Percentiles rank a stretch among this genome's conserved stretches.
Conservation (phyloP, 1,140 invertebrate species). For the Scaptodrosophila lebanonensis region DNA sequence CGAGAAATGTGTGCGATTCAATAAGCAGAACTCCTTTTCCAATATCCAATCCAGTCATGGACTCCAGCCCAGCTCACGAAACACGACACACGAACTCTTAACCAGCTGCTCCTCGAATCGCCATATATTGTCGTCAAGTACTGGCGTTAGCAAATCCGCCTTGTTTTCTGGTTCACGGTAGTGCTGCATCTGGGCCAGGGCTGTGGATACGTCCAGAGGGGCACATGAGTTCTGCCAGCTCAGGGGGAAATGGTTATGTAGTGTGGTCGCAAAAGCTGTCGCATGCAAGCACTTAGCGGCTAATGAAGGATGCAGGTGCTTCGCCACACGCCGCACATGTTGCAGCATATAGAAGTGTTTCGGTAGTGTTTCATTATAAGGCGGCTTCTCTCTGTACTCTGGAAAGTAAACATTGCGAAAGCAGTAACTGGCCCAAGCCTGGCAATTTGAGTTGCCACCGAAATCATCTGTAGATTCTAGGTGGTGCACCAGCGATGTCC, state of each 20-base stretch:
- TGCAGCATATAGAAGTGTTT: slow-evolving; percentile 93
- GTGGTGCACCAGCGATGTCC: slow-evolving; percentile 20
- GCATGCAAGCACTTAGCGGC: slow-evolving; percentile 96
- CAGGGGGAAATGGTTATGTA: slow-evolving; percentile 94
- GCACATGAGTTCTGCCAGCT: slow-evolving; percentile 88
- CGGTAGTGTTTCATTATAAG: slow-evolving; percentile 86
- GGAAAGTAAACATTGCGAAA: slow-evolving; percentile 95
- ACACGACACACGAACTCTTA: not conserved
- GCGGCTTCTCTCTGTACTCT: slow-evolving; percentile 87
- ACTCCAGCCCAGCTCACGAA: slow-evolving; percentile 24
- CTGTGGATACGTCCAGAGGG: slow-evolving; percentile 85
- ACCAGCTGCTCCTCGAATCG: slow-evolving; percentile 43
- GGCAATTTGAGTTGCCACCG: not conserved
- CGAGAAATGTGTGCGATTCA: too few relatives aligned
- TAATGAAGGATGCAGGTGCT: slow-evolving; percentile 90
- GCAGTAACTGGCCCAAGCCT: slow-evolving; percentile 84
- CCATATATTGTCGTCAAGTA: slow-evolving; percentile 40
- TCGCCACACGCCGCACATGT: slow-evolving; percentile 90
- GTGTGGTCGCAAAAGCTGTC: slow-evolving; percentile 87
- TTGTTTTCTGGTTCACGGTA: slow-evolving; percentile 84
- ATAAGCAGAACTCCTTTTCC: too few relatives aligned
- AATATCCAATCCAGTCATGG: too few relatives aligned
- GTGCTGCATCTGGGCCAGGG: slow-evolving; percentile 92
- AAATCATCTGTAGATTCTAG: not conserved
- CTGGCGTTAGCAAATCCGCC: slow-evolving; percentile 10